These are phyloP conservation scores for Arnoldichthys spilopterus DNA, from an alignment of 2,797 vertebrate genomes.

Conservation along the genomic window DNA sequence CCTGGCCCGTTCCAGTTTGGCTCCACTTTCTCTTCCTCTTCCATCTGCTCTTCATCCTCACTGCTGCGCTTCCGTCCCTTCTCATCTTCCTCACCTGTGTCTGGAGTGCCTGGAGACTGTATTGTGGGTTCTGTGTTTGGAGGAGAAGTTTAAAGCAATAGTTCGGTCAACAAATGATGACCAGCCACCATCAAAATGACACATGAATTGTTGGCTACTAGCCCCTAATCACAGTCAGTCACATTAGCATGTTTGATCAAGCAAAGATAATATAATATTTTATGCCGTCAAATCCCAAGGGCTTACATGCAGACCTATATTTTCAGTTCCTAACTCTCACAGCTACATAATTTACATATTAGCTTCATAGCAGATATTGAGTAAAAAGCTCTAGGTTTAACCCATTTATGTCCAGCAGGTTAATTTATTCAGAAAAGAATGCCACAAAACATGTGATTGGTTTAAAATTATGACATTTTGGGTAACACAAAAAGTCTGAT, in stretches of 20 bases:
- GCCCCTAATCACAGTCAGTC: neutral
- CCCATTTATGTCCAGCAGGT: neutral
- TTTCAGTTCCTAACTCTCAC: neutral
- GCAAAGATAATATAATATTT: neutral
- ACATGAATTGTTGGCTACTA: neutral
- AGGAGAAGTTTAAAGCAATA: neutral
- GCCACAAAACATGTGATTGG: too few species aligned
- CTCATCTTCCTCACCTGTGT: constrained; percentile 66
- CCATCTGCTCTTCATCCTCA: constrained; percentile 63
- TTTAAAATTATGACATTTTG: too few species aligned
- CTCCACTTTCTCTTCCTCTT: constrained; percentile 57
- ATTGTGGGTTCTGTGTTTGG: constrained; percentile 70
- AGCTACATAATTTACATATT: neutral
- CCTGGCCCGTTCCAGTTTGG: constrained; percentile 86
- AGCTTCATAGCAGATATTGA: neutral
- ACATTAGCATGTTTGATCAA: neutral
- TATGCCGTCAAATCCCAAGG: neutral
- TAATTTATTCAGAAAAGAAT: neutral
- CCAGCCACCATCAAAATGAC: neutral
- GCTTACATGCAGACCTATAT: neutral
- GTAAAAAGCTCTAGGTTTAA: neutral
- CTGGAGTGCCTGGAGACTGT: constrained; percentile 64
- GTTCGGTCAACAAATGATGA: neutral
- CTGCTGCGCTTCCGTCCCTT: constrained; percentile 21
- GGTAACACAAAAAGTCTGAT: too few species aligned